Conservation (phyloP, 2,113 vertebrate species). For the Alexandromys fortis region DNA sequence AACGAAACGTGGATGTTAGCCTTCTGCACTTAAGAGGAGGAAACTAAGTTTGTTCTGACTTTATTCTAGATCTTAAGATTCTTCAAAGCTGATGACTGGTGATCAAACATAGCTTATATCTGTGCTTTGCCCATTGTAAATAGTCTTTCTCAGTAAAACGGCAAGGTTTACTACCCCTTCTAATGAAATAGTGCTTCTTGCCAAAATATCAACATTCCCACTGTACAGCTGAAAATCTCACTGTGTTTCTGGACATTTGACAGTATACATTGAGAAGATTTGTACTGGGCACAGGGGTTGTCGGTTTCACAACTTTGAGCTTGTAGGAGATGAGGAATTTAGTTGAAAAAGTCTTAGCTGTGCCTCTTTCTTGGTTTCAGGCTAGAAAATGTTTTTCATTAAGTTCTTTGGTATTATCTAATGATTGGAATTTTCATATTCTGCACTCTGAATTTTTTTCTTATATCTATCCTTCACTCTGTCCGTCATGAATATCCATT, state of each 20-base stretch:
- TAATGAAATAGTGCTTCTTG: neutral
- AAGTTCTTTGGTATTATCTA: conserved; percentile 29
- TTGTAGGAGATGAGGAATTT: neutral
- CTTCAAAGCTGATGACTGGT: neutral
- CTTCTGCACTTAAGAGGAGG: neutral
- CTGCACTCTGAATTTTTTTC: neutral
- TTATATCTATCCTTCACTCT: neutral
- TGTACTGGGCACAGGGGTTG: neutral
- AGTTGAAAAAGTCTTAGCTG: neutral
- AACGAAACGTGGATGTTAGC: neutral
- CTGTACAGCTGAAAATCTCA: neutral
- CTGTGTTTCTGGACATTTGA: neutral
- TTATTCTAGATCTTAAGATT: neutral
- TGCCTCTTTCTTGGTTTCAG: neutral
- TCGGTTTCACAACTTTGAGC: neutral
- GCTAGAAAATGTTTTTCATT: neutral
- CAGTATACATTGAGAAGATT: neutral
- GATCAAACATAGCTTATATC: neutral
- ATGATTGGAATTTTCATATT: conserved; percentile 31
- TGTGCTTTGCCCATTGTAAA: neutral
- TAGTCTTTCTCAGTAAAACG: neutral
- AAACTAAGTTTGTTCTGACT: neutral
- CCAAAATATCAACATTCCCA: neutral
- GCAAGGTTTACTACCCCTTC: neutral
- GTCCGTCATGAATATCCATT: conserved; percentile 12